phyloP scores from a whole-genome alignment of 2,113 vertebrate genomes.

The Cynopterus brachyotis region DNA sequence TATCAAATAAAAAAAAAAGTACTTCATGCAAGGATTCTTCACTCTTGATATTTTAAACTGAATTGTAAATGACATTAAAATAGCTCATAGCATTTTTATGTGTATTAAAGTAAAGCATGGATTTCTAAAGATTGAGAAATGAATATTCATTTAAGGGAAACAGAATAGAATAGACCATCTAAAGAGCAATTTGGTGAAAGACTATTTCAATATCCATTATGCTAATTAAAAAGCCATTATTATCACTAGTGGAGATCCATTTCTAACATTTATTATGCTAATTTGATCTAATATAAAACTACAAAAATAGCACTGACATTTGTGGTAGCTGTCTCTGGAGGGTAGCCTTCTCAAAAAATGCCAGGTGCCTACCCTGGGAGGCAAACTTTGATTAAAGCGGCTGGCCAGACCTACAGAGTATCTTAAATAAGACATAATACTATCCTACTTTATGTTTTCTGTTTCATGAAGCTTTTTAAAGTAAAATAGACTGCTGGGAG shows the following conservation, averaged over 20 bases:
- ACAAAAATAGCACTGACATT: constrained; percentile 39
- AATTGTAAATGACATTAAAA: constrained; percentile 52
- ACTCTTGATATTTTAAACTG: neutral
- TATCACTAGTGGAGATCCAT: constrained; percentile 6
- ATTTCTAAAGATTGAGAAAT: constrained; percentile 36
- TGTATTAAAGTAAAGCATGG: constrained; percentile 16
- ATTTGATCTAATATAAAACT: constrained; percentile 56
- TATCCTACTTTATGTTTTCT: neutral
- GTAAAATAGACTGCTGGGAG: neutral
- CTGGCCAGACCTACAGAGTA: neutral
- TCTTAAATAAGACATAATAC: neutral
- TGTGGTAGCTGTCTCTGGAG: neutral
- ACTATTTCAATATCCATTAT: constrained; percentile 56
- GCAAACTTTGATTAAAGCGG: neutral
- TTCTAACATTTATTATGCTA: constrained; percentile 57
- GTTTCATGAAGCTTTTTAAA: neutral
- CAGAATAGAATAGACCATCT: constrained; percentile 6
- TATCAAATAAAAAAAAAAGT: neutral
- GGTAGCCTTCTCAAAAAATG: neutral
- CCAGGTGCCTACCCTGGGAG: neutral
- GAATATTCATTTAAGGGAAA: constrained; percentile 13
- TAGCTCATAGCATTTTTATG: neutral
- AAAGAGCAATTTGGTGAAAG: constrained; percentile 9
- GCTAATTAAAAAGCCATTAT: constrained; percentile 59
- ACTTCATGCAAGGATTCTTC: neutral